These are phyloP conservation scores for Takifugu rubripes DNA, from an alignment of 2,797 vertebrate genomes.

Conservation along the genomic window DNA sequence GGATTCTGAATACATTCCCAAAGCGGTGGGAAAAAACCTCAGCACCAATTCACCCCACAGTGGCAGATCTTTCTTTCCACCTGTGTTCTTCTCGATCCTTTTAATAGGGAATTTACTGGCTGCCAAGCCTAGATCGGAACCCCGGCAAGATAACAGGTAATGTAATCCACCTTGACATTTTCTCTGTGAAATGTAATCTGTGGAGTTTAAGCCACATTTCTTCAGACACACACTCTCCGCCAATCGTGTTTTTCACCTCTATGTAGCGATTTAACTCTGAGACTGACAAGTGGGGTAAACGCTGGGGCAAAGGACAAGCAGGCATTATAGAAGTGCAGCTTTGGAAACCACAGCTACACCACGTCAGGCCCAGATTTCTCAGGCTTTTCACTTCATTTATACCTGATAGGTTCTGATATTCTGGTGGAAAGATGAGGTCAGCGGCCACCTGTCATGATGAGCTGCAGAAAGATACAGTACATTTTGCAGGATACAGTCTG, in stretches of 20 bases:
- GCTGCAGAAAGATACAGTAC: no score
- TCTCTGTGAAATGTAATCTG: conserved; percentile 51
- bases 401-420: no score
- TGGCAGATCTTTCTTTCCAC: conserved; percentile 28
- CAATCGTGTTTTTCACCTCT: conserved; percentile 11
- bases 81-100: conserved; percentile 44
- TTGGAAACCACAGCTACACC: conserved; percentile 16
- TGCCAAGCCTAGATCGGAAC: conserved; percentile 51
- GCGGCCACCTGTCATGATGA: no score
- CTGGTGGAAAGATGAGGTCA: no score
- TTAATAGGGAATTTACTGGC: conserved; percentile 58
- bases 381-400: conserved; percentile 16
- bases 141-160: conserved; percentile 56
- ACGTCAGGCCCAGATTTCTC: conserved; percentile 10
- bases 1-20: conserved; percentile 44
- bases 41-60: conserved; percentile 33
- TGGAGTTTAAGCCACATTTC: conserved; percentile 51
- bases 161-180: conserved; percentile 61
- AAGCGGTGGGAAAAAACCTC: conserved; percentile 12
- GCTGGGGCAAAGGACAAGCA: conserved; percentile 3
- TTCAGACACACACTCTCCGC: conserved; percentile 19
- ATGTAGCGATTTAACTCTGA: conserved; percentile 34
- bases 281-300: conserved; percentile 11
- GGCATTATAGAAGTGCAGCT: conserved; percentile 2
- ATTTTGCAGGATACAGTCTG: no score